Base-by-base conservation (phyloP, 2,797 vertebrate genomes). In the Sandelia bainsii region DNA sequence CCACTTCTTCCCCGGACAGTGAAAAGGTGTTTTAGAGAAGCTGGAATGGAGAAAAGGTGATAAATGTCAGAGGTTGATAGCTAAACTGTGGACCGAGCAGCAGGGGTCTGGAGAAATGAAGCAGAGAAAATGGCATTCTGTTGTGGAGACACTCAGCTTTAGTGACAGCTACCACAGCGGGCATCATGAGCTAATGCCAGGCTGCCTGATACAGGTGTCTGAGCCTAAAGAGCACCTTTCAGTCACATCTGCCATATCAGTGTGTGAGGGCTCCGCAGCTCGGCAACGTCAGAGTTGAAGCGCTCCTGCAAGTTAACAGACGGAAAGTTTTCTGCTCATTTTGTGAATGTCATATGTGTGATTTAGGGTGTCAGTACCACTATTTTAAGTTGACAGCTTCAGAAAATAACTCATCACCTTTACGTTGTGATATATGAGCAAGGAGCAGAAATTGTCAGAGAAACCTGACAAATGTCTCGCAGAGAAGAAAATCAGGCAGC, bases 31-130 rank as follows among this genome's bases (percentile, higher is more conserved):
- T 69, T 40, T 39, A 39, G 48, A 57, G 58, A 67, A 81, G 59
- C 72, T 54, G 6, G 72, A 66, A 82, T 53, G 74, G 12, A 42
- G 75, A 67, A 79, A 77, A 83, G 80, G 79, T 63, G 82, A 70
- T 69, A 88, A 91, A 93, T 91, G 88, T 92, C 90, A 91, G 56
- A 69, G 84, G 83, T 83, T 86, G 87, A 89, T 77, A 27, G 87
- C 82, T 91, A 71, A 91, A 91, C 64, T 64, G 72, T 34, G 22
- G 60, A 23, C 70, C 3, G 13, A 79, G 66, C 69, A 44, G 62
- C 69, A 5, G 86, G 77, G 67, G 64, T 63, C 69, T 19, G 69
- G 48, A 67, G 81, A 86, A 88, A 87, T 59, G 82, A 81, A 80
- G 85, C 83, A 4, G 23, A 69, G 83, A 72, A 88, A 91, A 88